Evolutionary conservation across 2,888 invertebrate genomes (phyloP).

Genomic region (Imbricaverruca yamaguchii): DNA sequence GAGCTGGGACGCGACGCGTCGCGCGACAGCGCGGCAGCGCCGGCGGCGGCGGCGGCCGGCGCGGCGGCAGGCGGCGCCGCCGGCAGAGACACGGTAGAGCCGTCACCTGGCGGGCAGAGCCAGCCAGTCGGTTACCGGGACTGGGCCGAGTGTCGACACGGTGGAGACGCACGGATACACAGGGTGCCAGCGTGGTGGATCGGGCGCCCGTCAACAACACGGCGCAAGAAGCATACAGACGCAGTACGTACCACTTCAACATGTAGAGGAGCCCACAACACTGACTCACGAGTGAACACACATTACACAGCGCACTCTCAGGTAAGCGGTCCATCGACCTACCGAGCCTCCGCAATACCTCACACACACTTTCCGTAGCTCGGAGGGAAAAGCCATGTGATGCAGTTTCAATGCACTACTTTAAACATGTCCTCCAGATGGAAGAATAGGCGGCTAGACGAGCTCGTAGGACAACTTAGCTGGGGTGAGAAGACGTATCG

Average conservation of each 20-base stretch:
- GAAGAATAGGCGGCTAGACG: too few relatives aligned
- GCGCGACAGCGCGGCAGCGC: neutral
- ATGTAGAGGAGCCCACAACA: too few relatives aligned
- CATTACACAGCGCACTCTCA: too few relatives aligned
- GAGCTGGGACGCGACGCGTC: constrained; percentile 30
- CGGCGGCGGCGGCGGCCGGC: constrained; percentile 5
- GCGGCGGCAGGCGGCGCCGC: constrained; percentile 15
- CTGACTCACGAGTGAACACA: too few relatives aligned
- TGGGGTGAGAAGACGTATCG: too few relatives aligned
- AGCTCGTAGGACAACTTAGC: too few relatives aligned
- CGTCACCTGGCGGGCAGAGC: neutral
- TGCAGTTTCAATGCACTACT: too few relatives aligned
- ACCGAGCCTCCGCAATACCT: too few relatives aligned
- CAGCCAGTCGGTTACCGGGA: neutral
- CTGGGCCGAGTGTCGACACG: neutral
- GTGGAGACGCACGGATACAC: neutral
- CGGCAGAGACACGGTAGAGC: neutral
- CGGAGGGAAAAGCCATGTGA: too few relatives aligned
- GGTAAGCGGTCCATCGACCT: too few relatives aligned
- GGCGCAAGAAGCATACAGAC: neutral
- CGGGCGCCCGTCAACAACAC: neutral
- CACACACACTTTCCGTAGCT: too few relatives aligned
- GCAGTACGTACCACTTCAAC: neutral
- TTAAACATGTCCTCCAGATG: too few relatives aligned
- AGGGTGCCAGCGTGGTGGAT: neutral